Percentiles rank a stretch among this genome's conserved stretches.
These are phyloP conservation scores for Semaprochilodus insignis DNA, from an alignment of 2,797 vertebrate genomes.

Conservation along the genomic window DNA sequence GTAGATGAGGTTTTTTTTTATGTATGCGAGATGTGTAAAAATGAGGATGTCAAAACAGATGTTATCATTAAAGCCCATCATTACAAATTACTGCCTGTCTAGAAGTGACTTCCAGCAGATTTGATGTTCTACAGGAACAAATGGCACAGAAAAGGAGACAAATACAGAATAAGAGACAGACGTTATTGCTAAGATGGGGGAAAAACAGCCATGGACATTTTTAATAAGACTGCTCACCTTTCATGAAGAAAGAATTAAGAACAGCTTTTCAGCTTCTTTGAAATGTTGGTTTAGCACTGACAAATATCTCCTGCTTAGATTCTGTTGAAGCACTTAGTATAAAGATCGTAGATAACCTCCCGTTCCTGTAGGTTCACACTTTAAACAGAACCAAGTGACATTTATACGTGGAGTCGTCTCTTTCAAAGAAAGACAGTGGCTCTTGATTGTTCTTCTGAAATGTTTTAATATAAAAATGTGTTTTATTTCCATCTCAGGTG, in stretches of 20 bases:
- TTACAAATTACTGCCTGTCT: neutral
- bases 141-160: neutral
- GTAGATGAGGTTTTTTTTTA: neutral
- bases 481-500: slow-evolving; percentile 54
- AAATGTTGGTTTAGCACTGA: no score
- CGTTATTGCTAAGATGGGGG: neutral
- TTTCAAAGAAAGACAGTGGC: neutral
- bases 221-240: neutral
- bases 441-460: neutral
- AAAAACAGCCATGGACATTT: neutral
- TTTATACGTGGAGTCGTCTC: neutral
- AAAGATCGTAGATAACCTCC: neutral
- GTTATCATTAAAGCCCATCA: neutral
- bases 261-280: no score
- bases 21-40: neutral
- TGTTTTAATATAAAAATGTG: neutral
- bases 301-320: no score
- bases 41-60: neutral
- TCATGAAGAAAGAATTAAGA: no score
- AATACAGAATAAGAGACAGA: neutral
- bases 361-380: neutral
- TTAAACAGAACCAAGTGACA: neutral
- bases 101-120: neutral
- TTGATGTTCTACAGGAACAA: neutral
- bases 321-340: neutral